Base-by-base conservation (phyloP, 2,797 vertebrate species). In the Poeciliopsis presidionis region DNA sequence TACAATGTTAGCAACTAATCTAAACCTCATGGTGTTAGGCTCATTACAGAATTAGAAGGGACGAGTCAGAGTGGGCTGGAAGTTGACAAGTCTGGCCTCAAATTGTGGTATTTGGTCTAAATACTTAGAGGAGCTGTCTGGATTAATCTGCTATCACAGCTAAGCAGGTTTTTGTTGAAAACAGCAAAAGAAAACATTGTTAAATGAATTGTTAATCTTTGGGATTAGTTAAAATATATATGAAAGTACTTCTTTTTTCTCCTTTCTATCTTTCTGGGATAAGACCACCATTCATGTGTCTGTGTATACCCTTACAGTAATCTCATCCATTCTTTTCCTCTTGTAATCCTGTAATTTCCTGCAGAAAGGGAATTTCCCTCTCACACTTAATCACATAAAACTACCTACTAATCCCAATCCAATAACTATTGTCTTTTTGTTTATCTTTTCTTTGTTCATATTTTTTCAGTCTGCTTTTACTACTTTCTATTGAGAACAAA, bases 1-100 rank as follows among this genome's bases (percentile, higher is more conserved):
- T 8, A 77, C 6, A 63, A 59, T 80, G 79, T 80, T 67, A 77
- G 74, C 46, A 78, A 33, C 51, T 36, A 75, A 33, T 74, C 47
- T 75, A 30, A 67, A 39, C 14, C 28, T 41, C 36, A 51, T 80
- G 72, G 25, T 55, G 33, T 74, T 77, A 53, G 61, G 57, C 22
- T 67, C 63, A 75, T 80, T 28, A 51, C 71, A 49, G 55, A 53
- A 53, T 80, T 57, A 75, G 51, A 25, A 7, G 0, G 20, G 43
- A 41, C 4, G n/a, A 73, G 28, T 71, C 28, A 30, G 14, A 30
- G 71, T 72, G 4, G 25, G 51, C 57, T 59, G 63, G 65, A 22
- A 74, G 7, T 74, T 7, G 49, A 79, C 25, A 49, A 65, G 47
- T 14, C 13, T 72, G n/a, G 41, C 12, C 41, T 77, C 12, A n/a